Conservation (phyloP, 2,113 vertebrate species). For the Xiphophorus couchianus region DNA sequence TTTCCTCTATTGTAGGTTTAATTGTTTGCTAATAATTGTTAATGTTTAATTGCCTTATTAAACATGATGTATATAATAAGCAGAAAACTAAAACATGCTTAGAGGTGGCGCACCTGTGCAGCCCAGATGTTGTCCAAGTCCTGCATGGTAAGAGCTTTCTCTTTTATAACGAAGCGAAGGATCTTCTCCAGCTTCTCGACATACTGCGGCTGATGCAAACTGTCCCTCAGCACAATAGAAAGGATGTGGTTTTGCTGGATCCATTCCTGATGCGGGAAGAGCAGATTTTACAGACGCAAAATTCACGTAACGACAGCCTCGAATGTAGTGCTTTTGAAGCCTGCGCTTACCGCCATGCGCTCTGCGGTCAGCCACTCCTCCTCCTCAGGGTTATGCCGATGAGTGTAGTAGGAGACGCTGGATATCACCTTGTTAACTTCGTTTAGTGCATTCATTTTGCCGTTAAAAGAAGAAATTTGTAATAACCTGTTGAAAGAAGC, state of each 20-base stretch:
- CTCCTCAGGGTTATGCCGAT: conserved; percentile 97
- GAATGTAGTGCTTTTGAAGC: not conserved
- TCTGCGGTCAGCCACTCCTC: conserved; percentile 99
- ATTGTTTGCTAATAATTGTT: too few relatives aligned
- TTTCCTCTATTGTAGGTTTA: too few relatives aligned
- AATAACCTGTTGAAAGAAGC: conserved; percentile 86
- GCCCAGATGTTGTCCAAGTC: conserved; percentile 99
- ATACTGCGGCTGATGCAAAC: conserved; percentile 99
- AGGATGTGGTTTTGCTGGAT: conserved; percentile 99
- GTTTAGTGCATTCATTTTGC: conserved; percentile 99
- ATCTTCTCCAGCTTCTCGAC: conserved; percentile 99
- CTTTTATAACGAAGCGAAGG: conserved; percentile 98
- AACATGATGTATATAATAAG: not conserved
- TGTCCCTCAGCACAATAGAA: conserved; percentile 96
- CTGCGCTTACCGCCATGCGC: conserved; percentile 92
- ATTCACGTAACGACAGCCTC: not conserved
- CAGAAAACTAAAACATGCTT: not conserved
- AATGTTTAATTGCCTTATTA: too few relatives aligned
- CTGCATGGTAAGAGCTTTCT: conserved; percentile 97
- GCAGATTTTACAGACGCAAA: not conserved
- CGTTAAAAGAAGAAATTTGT: conserved; percentile 99
- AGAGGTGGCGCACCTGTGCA: conserved; percentile 87
- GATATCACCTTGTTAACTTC: conserved; percentile 99
- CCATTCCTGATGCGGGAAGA: conserved; percentile 87
- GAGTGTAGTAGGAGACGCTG: conserved; percentile 98